Conservation (phyloP, 2,888 invertebrate genomes). For the Melieria crassipennis region DNA sequence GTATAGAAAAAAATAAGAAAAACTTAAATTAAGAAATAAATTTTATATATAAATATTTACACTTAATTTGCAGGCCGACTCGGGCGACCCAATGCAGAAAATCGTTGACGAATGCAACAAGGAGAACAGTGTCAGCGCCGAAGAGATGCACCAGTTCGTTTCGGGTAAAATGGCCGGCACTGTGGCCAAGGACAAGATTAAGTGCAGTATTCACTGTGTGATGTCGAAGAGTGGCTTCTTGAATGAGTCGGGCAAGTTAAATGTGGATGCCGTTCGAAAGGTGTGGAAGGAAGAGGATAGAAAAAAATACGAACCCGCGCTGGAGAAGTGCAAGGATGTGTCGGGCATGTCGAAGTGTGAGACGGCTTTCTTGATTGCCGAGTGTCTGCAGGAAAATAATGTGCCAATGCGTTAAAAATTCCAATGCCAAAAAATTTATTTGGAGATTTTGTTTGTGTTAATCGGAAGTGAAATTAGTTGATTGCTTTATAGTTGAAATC, state of each 20-base stretch:
- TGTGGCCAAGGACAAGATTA: slow-evolving; percentile 22
- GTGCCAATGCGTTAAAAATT: too few relatives aligned
- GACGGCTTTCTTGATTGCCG: slow-evolving; percentile 23
- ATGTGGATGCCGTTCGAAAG: slow-evolving; percentile 16
- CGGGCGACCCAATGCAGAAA: background rate
- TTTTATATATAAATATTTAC: background rate
- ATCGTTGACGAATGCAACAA: background rate
- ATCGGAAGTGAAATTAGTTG: too few relatives aligned
- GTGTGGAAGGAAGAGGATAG: background rate
- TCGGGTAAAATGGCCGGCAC: slow-evolving; percentile 11
- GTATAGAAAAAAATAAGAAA: background rate
- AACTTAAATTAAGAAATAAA: background rate
- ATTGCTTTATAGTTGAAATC: too few relatives aligned
- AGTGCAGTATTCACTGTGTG: slow-evolving; percentile 29
- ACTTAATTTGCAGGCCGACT: too few relatives aligned
- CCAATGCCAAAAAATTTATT: too few relatives aligned
- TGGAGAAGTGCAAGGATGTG: slow-evolving; percentile 22
- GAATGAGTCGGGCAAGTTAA: slow-evolving; percentile 27
- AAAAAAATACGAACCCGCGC: slow-evolving; percentile 2
- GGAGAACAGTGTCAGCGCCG: slow-evolving; percentile 10
- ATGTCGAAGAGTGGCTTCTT: slow-evolving; percentile 29
- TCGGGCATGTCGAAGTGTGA: slow-evolving; percentile 35
- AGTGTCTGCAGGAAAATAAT: slow-evolving; percentile 15
- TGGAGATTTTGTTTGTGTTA: too few relatives aligned
- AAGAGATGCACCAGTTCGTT: slow-evolving; percentile 14